These are phyloP conservation scores for Caradrina clavipalpis DNA, from an alignment of 2,888 invertebrate species.

Conservation along the genomic window DNA sequence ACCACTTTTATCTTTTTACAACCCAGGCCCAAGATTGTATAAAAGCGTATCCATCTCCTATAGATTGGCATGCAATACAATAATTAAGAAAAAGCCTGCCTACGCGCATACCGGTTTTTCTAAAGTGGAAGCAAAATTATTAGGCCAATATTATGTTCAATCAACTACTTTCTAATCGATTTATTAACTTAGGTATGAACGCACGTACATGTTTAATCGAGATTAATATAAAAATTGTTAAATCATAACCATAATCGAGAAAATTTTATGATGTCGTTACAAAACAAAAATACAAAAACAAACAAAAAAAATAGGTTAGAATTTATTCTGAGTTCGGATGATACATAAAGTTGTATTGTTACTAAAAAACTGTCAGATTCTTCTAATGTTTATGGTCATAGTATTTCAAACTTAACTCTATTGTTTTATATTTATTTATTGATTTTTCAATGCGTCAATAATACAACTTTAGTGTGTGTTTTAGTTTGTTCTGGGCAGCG, in stretches of 20 bases:
- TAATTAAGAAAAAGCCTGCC: slow-evolving; percentile 61
- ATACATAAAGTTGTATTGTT: not conserved
- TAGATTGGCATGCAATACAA: slow-evolving; percentile 63
- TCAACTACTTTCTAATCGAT: not conserved
- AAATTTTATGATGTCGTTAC: not conserved
- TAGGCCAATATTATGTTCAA: slow-evolving; percentile 5
- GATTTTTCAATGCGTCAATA: not conserved
- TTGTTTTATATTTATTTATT: too few species aligned
- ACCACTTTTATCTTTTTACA: too few species aligned
- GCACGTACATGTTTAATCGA: not conserved
- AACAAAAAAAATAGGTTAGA: slow-evolving; percentile 16
- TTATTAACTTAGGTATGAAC: not conserved
- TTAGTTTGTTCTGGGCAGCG: slow-evolving; percentile 18
- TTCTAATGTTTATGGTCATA: too few species aligned
- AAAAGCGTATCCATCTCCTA: not conserved
- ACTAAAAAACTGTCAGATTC: not conserved
- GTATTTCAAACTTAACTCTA: too few species aligned
- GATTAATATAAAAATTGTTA: not conserved
- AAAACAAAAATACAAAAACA: not conserved
- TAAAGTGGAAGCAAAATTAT: slow-evolving; percentile 14
- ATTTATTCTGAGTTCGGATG: slow-evolving; percentile 7
- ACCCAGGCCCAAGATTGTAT: too few species aligned
- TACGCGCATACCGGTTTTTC: slow-evolving; percentile 6
- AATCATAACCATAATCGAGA: not conserved
- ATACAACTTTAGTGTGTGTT: slow-evolving; percentile 2